phyloP scores from a whole-genome alignment of 2,888 invertebrate species.

The Pammene aurita region DNA sequence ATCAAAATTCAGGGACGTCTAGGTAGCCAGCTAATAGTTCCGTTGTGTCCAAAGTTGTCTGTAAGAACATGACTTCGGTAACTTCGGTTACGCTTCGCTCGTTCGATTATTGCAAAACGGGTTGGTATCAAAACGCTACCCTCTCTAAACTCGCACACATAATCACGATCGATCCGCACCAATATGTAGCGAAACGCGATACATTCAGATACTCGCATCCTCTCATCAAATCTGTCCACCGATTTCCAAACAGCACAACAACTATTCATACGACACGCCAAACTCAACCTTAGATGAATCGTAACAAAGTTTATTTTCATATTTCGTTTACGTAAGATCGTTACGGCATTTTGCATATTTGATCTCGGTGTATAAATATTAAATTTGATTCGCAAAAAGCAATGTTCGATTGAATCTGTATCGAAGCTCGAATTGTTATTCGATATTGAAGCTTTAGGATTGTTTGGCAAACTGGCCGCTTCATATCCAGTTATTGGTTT shows the following conservation, averaged over 20 bases:
- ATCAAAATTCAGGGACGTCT: too few species aligned
- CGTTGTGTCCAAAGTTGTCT: too few species aligned
- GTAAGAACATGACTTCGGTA: too few species aligned
- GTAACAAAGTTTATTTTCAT: neutral
- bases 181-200: conserved; percentile 64
- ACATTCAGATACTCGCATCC: conserved; percentile 64
- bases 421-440: conserved; percentile 16
- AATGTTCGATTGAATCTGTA: conserved; percentile 31
- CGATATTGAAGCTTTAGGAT: conserved; percentile 28
- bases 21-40: too few species aligned
- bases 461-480: conserved; percentile 24
- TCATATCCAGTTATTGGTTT: conserved; percentile 14
- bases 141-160: conserved; percentile 44
- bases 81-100: too few species aligned
- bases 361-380: conserved; percentile 40
- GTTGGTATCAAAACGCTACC: conserved; percentile 39
- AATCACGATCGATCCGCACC: conserved; percentile 42
- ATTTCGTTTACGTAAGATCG: neutral
- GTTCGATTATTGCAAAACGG: too few species aligned
- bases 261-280: conserved; percentile 31
- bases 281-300: conserved; percentile 29
- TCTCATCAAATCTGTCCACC: conserved; percentile 51
- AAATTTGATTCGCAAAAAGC: conserved; percentile 39
- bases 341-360: conserved; percentile 40
- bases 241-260: conserved; percentile 37